Percentiles rank a stretch among this genome's conserved stretches.
These are phyloP conservation scores for Oryzias melastigma DNA, from an alignment of 2,113 vertebrate genomes.

Conservation along the genomic window DNA sequence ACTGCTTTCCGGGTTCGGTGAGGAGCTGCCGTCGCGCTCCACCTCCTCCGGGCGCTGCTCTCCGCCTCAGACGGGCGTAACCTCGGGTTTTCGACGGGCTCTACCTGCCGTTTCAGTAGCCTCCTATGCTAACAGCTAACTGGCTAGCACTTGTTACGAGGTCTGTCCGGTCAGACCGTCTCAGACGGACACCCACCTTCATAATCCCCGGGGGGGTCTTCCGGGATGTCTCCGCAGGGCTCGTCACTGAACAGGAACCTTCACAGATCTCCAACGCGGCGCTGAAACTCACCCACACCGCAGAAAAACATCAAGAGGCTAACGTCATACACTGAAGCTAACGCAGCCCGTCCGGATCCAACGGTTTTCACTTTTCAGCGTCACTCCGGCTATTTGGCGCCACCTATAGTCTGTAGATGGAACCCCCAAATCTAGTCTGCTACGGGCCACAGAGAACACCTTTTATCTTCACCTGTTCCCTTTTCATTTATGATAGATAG, in stretches of 20 bases:
- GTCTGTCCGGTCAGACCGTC: conserved; percentile 26
- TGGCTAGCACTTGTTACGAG: conserved; percentile 52
- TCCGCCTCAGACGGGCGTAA: background rate
- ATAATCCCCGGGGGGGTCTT: background rate
- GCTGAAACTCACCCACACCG: conserved; percentile 29
- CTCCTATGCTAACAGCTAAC: conserved; percentile 46
- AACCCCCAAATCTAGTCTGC: no score
- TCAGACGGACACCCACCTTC: conserved; percentile 45
- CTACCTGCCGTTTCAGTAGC: conserved; percentile 28
- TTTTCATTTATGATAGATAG: no score
- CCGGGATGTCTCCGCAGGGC: background rate
- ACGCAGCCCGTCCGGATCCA: conserved; percentile 37
- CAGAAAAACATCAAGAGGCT: conserved; percentile 48
- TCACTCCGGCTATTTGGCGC: conserved; percentile 10
- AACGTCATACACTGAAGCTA: conserved; percentile 53
- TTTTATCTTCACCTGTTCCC: no score
- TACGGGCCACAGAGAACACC: no score
- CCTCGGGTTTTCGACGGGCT: conserved; percentile 18
- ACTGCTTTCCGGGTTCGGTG: no score
- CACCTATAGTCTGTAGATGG: conserved; percentile 17
- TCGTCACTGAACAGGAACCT: background rate
- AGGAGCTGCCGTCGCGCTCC: background rate
- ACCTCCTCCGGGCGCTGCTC: background rate
- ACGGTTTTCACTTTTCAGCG: conserved; percentile 30
- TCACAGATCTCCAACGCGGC: conserved; percentile 26